Evolutionary conservation across 2,888 invertebrate species (phyloP), one percentile per base, ranked within the genome.

Genomic region (Cinara cedri): DNA sequence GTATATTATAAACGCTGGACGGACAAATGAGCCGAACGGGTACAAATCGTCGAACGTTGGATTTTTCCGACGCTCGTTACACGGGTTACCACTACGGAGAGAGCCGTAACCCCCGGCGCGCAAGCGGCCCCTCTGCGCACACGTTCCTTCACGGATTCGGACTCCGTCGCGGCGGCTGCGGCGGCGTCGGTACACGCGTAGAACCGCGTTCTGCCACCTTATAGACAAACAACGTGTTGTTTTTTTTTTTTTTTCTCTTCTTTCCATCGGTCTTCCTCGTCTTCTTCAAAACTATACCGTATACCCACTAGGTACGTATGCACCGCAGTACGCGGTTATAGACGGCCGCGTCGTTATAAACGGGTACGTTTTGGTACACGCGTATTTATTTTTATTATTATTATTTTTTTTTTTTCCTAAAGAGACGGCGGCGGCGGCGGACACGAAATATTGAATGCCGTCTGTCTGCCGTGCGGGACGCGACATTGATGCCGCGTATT

Each of bases 21-120:
- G 62, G 62, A 72, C 63, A 75, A 75, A 75, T 65, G 65, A 65
- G 6, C n/a, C 74, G 19, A 75, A 63, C 74, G 63, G 54, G 74
- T 75, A 75, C 63, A 75, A 63, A 75, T 60, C 60, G 74, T 74
- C 6, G 42, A 34, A 74, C 8, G 42, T 75, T 72, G 72, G 46
- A 72, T 75, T 75, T 75, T 65, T 55, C 63, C 13, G 24, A 54
- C 74, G 54, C 51, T 72, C 57, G 44, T 72, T 49, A 63, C n/a
- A 34, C 34, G 34, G n/a, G n/a, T n/a, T n/a, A n/a, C n/a, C n/a
- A n/a, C n/a, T n/a, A n/a, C n/a, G n/a, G n/a, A 34, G 34, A 51
- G 70, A 70, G 16, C 42, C 70, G 54, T 70, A 70, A 70, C 70
- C 70, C 65, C 54, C 70, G 55, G 70, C 70, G 70, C 54, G 54